phyloP scores from a whole-genome alignment of 2,888 invertebrate genomes.

The Blera fallax region DNA sequence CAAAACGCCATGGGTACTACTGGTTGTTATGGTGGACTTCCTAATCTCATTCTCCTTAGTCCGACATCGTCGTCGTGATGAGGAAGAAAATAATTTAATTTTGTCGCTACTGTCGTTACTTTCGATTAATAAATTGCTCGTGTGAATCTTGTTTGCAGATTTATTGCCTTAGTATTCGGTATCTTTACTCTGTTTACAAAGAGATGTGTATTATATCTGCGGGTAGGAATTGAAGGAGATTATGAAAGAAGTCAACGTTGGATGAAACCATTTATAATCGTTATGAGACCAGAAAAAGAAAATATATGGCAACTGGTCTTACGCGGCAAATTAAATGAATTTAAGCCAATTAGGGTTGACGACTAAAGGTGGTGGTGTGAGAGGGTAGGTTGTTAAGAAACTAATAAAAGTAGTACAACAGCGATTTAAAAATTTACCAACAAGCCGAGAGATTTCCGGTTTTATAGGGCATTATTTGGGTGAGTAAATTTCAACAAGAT shows the following conservation, averaged over 20 bases:
- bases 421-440: background rate
- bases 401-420: background rate
- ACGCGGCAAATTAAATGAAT: slow-evolving; percentile 18
- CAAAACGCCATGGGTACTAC: background rate
- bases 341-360: slow-evolving; percentile 39
- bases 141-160: slow-evolving; percentile 39
- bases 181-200: background rate
- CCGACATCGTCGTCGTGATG: background rate
- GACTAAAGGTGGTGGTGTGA: background rate
- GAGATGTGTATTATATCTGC: background rate
- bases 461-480: background rate
- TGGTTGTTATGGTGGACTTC: background rate
- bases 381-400: background rate
- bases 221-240: background rate
- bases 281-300: background rate
- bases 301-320: background rate
- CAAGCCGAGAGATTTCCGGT: background rate
- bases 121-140: slow-evolving; percentile 58
- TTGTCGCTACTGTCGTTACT: slow-evolving; percentile 2
- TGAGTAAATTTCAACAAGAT: background rate
- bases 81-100: slow-evolving; percentile 28
- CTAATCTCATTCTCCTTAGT: background rate
- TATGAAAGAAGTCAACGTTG: slow-evolving; percentile 10
- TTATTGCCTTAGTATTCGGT: background rate
- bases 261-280: slow-evolving; percentile 48